Conservation (phyloP, 2,113 vertebrate genomes). For the Laterallus jamaicensis region DNA sequence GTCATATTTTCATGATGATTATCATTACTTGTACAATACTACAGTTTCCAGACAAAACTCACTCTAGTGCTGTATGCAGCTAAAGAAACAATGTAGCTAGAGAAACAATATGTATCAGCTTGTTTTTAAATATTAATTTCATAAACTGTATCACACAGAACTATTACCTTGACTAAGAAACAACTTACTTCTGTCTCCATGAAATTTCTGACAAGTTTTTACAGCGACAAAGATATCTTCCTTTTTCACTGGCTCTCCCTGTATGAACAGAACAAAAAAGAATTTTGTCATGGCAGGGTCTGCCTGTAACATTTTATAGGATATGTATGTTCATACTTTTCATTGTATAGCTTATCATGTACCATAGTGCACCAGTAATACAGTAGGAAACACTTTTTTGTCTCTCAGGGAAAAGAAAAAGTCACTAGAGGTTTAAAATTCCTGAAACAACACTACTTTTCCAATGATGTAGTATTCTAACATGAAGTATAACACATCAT, state of each 20-base stretch:
- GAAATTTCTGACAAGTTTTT: slow-evolving; percentile 96
- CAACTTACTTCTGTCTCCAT: slow-evolving; percentile 90
- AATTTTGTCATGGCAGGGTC: background rate
- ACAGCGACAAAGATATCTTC: slow-evolving; percentile 93
- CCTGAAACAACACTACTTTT: background rate
- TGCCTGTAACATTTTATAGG: background rate
- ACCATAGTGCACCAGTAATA: background rate
- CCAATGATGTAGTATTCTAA: background rate
- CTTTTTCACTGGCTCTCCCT: slow-evolving; percentile 87
- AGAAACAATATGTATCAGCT: background rate
- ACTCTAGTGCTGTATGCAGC: background rate
- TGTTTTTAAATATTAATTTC: background rate
- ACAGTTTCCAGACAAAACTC: background rate
- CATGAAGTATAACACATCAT: background rate
- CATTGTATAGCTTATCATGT: background rate
- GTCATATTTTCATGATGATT: background rate
- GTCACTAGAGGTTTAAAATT: background rate
- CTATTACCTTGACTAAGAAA: background rate
- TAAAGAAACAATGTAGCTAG: background rate
- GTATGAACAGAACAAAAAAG: slow-evolving; percentile 31
- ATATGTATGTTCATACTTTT: background rate
- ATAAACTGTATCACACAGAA: background rate
- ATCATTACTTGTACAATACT: background rate
- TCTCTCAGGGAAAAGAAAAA: background rate
- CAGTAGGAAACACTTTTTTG: background rate